Base-by-base conservation (phyloP, 2,888 invertebrate species). In the Acrobasis consociella region DNA sequence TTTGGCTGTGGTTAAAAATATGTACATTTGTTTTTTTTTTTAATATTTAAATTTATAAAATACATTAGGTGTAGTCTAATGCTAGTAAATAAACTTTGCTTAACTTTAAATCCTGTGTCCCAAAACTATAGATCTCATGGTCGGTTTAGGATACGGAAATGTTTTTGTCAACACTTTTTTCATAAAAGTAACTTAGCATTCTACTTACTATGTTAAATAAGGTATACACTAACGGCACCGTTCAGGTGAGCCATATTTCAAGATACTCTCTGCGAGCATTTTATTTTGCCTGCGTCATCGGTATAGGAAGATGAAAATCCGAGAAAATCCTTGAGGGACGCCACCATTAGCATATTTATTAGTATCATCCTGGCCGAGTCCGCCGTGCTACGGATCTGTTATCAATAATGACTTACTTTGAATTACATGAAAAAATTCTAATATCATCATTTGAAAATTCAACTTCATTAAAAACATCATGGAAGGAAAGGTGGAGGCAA, bases 331-430 rank as follows among this genome's bases (percentile, higher is more conserved):
- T 84, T 85, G 78, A 82, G 86, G 87, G 87, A 86, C 81, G 84
- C 75, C 77, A 72, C 79, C 80, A 89, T 91, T 89, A 89, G 86
- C 91, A 87, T 86, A 86, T 86, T 86, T 86, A 86, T 87, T 86
- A 85, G 85, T 82, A 86, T 86, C 85, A 86, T 82, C 85, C 77
- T 71, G 77, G 74, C 74, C 71, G 73, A 78, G 80, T 75, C 79
- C 75, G 77, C 74, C 69, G 69, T 73, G 71, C 72, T 67, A 72
- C 69, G 77, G 81, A 82, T 83, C 80, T 82, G 82, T 80, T 85
- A 85, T 86, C 85, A 83, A 85, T 89, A 87, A 86, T 85, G 81
- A 83, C 79, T 82, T 80, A 80, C 75, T 72, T 67, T 71, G 75
- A 77, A 78, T 80, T 80, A 79, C 75, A 77, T 77, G 80, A 77